Percentiles rank a stretch among this genome's conserved stretches.
phyloP scores from a whole-genome alignment of 2,797 vertebrate species.

The Oreochromis grahami region DNA sequence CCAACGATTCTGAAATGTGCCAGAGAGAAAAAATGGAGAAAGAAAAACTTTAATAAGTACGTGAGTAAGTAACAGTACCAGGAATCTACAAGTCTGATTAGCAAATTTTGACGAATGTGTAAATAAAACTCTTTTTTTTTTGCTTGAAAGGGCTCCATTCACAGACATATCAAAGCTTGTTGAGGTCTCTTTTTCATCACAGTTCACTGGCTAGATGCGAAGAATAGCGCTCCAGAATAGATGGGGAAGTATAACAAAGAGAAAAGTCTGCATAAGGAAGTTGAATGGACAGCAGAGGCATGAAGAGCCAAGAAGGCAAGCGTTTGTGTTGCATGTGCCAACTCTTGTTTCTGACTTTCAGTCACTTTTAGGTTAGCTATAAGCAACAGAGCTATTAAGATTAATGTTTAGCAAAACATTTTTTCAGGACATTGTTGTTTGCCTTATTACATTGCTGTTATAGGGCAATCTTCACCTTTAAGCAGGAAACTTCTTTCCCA shows the following conservation, averaged over 20 bases:
- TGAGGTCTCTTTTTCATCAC: neutral
- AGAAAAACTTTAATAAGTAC: neutral
- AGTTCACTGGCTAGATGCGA: neutral
- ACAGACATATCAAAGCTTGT: neutral
- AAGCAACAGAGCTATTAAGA: neutral
- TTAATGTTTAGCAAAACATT: neutral
- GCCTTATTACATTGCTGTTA: neutral
- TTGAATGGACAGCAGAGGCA: neutral
- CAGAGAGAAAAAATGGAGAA: neutral
- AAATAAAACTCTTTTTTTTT: neutral
- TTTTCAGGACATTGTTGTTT: neutral
- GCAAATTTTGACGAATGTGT: neutral
- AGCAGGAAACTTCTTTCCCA: neutral
- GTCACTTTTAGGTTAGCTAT: neutral
- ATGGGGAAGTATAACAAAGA: neutral
- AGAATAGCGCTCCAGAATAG: neutral
- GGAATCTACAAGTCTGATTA: neutral
- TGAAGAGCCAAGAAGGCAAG: neutral
- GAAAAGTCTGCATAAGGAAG: neutral
- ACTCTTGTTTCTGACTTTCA: neutral
- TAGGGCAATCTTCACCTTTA: neutral
- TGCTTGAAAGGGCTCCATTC: neutral
- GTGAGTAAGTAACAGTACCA: neutral
- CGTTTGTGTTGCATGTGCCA: neutral
- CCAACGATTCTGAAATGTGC: fast-evolving